Base-by-base conservation (phyloP, 2,888 invertebrate species). In the Volucella inanis region DNA sequence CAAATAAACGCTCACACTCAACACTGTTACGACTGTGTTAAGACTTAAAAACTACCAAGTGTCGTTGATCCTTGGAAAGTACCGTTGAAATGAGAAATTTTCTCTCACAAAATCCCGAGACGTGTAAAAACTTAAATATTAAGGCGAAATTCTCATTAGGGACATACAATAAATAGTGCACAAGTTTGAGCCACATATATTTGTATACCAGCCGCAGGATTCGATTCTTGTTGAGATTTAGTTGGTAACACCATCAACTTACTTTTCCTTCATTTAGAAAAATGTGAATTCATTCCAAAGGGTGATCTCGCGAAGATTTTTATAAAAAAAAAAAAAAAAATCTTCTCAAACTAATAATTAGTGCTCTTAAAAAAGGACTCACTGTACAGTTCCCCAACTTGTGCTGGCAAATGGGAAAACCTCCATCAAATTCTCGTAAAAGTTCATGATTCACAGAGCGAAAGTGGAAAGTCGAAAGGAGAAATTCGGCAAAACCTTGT, bases 371-470 rank as follows among this genome's bases (percentile, higher is more conserved):
- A 43, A 64, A 14, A 52, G 10, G 45, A 52, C 43, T 52, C 1
- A 10, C 22, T 8, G 11, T 18, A 10, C 12, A 15, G 45, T 67
- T 22, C 22, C 22, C 67, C 22, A 67, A 74, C 59, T 78, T 65
- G 49, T 22, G 6, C n/a, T 0, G 1, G 18, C 45, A 31, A 64
- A 49, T 12, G 45, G 41, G 18, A 64, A 22, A 52, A 78, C 64
- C 52, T 64, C 54, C 68, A 83, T 83, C 74, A 83, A 78, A 82
- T 55, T 52, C 67, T 67, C 62, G 61, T 77, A 74, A 78, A 81
- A 78, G 57, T 74, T 70, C 50, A 52, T 15, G 57, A 64, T 57
- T 76, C 68, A 75, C 76, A 81, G 52, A 14, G 39, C 39, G 15
- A 15, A 59, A 4, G n/a, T 4, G 14, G 18, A 49, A 15, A 14